These are phyloP conservation scores for Rhopalosiphum maidis DNA, from an alignment of 1,140 invertebrate genomes.

Conservation along the genomic window DNA sequence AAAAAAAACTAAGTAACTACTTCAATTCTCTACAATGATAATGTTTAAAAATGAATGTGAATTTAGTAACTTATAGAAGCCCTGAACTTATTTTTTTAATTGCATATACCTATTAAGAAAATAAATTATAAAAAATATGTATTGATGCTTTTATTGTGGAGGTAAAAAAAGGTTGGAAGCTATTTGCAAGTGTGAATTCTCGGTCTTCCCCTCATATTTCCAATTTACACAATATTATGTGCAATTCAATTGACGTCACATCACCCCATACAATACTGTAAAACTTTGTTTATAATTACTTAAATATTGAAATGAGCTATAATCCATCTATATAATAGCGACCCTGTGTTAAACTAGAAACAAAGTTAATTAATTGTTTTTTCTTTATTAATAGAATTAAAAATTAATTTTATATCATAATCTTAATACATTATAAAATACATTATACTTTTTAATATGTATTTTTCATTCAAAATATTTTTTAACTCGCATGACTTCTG, in stretches of 20 bases:
- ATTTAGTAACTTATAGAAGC: background rate
- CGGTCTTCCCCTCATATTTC: background rate
- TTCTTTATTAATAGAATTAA: background rate
- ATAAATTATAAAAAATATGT: background rate
- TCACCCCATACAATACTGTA: background rate
- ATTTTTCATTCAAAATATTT: background rate
- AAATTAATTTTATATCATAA: background rate
- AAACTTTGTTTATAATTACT: background rate
- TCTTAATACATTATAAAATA: too few species aligned
- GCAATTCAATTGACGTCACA: background rate
- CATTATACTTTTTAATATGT: background rate
- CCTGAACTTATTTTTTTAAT: background rate
- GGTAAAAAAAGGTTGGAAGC: background rate
- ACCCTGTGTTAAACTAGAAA: background rate
- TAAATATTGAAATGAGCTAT: background rate
- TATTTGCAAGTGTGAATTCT: background rate
- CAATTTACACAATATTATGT: background rate
- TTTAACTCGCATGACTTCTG: background rate
- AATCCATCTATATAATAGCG: background rate
- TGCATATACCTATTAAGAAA: background rate
- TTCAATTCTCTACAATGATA: background rate
- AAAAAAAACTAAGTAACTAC: background rate
- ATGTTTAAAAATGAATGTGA: background rate
- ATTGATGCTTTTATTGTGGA: background rate
- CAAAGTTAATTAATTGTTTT: background rate